Percentiles rank a stretch among this genome's conserved stretches.
phyloP scores from a whole-genome alignment of 1,140 invertebrate species.

The Drosophila murphyi region DNA sequence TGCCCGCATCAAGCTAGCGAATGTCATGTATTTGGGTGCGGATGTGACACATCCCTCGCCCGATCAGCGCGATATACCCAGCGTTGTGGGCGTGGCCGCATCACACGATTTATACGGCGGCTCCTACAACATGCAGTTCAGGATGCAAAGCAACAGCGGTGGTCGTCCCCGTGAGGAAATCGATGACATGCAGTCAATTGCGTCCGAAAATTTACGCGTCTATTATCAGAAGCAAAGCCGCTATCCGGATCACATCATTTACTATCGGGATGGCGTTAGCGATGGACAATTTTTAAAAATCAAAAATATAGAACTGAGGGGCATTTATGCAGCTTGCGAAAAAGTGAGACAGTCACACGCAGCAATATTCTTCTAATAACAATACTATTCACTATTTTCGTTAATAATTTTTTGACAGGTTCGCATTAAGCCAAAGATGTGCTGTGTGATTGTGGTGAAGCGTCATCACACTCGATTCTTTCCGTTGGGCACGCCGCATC shows the following conservation, averaged over 20 bases:
- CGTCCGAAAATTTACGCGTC: constrained; percentile 85
- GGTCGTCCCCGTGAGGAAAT: constrained; percentile 89
- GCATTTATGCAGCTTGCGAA: constrained; percentile 56
- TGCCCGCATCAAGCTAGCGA: constrained; percentile 52
- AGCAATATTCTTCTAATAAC: background rate
- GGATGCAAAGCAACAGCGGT: constrained; percentile 87
- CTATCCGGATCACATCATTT: constrained; percentile 88
- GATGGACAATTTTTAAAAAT: constrained; percentile 93
- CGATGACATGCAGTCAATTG: constrained; percentile 89
- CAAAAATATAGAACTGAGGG: constrained; percentile 66
- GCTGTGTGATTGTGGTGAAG: constrained; percentile 96
- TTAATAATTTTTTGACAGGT: constrained; percentile 32
- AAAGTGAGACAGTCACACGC: constrained; percentile 29
- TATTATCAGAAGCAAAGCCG: constrained; percentile 75
- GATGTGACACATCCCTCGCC: constrained; percentile 95
- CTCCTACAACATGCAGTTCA: constrained; percentile 89
- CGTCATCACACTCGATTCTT: constrained; percentile 94
- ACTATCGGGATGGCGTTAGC: constrained; percentile 94
- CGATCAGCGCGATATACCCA: constrained; percentile 89
- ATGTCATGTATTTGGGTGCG: constrained; percentile 91
- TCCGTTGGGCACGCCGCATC: constrained; percentile 65
- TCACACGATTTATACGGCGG: constrained; percentile 88
- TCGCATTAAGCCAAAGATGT: constrained; percentile 87
- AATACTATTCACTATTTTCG: background rate
- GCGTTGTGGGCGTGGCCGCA: constrained; percentile 93